phyloP scores from a whole-genome alignment of 2,113 vertebrate species.

The Pitta sordida region DNA sequence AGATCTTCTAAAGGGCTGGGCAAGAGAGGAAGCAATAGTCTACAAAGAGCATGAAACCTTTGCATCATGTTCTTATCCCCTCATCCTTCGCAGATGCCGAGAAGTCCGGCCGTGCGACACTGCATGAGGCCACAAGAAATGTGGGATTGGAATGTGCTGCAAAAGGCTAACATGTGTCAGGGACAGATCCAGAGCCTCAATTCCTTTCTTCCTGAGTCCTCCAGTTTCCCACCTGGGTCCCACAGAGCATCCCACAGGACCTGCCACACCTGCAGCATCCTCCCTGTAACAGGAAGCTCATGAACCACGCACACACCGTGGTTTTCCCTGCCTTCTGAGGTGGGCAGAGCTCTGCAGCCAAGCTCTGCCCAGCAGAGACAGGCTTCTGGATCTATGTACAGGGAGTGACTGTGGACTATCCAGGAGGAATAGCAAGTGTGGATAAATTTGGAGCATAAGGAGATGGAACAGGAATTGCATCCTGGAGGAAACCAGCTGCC shows the following conservation, averaged over 20 bases:
- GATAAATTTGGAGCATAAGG: neutral
- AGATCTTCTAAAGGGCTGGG: neutral
- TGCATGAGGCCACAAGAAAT: accelerated
- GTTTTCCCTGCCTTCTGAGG: neutral
- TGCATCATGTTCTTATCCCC: neutral
- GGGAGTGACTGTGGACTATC: neutral
- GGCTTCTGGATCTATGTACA: neutral
- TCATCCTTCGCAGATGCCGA: neutral
- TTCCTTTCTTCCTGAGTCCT: neutral
- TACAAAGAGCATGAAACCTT: neutral
- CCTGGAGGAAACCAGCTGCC: slow-evolving; percentile 22
- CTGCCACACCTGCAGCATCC: neutral
- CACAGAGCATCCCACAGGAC: neutral
- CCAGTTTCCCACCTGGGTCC: neutral
- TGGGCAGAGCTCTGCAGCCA: neutral
- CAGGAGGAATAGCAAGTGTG: neutral
- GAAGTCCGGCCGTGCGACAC: accelerated
- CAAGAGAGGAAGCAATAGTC: neutral
- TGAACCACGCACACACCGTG: accelerated
- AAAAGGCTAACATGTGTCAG: neutral
- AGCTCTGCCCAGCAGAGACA: neutral
- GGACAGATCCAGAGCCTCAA: neutral
- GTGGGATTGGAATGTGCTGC: neutral
- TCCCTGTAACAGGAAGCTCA: neutral
- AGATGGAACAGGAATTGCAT: neutral